phyloP scores from a whole-genome alignment of 2,888 invertebrate genomes.

The Apamea sordens region DNA sequence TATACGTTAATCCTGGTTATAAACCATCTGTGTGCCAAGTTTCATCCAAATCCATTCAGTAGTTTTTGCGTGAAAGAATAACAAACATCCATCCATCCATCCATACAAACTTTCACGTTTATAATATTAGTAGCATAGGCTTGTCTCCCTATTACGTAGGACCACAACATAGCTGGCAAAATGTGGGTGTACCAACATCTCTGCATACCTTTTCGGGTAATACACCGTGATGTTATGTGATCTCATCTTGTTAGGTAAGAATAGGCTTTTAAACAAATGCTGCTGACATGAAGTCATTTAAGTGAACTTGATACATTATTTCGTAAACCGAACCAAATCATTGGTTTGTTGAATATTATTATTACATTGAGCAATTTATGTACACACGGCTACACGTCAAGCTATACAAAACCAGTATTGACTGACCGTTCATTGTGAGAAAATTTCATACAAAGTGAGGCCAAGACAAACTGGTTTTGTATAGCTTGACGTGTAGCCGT shows the following conservation, averaged over 20 bases:
- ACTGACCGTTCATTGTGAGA: too few relatives aligned
- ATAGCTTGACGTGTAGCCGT: too few relatives aligned
- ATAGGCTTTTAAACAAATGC: not conserved
- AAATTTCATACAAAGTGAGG: too few relatives aligned
- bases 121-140: not conserved
- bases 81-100: too few relatives aligned
- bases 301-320: not conserved
- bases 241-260: not conserved
- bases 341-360: not conserved
- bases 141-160: not conserved
- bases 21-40: too few relatives aligned
- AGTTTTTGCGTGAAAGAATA: too few relatives aligned
- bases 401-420: too few relatives aligned
- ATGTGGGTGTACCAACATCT: not conserved
- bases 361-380: not conserved
- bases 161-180: not conserved
- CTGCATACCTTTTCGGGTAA: not conserved
- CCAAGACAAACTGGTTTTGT: too few relatives aligned
- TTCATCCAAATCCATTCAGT: too few relatives aligned
- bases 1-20: too few relatives aligned
- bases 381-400: too few relatives aligned
- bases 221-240: not conserved
- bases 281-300: not conserved
- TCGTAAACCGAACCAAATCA: not conserved
- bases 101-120: too few relatives aligned